Base-by-base conservation (phyloP, 2,888 invertebrate species). In the Phortica okadai region DNA sequence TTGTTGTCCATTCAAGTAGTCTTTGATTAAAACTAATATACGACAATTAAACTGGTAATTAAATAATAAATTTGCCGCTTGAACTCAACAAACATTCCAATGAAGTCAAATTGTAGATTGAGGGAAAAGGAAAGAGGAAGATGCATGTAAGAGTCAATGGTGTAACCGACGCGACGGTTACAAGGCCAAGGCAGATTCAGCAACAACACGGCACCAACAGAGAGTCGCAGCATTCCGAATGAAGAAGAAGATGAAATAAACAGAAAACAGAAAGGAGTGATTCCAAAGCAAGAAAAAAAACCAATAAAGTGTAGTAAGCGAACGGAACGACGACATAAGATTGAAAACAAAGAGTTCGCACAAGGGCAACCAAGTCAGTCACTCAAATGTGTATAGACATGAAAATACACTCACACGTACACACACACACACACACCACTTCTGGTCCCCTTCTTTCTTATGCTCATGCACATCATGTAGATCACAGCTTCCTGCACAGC, bases 291-390 rank as follows among this genome's bases (percentile, higher is more conserved):
- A 11, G 45, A 41, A 50, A 21, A 21, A 70, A 70, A 54, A 54
- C 70, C 70, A 70, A 70, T 70, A 70, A 70, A 70, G 14, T 50
- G 50, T 54, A 59, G 59, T 25, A 4, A 21, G 21, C 2, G 25
- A 59, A 54, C 50, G 33, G 14, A 54, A 50, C 42, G 44, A 69
- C 44, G 45, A 69, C 42, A 69, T 44, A 44, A 69, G 45, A 69
- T 69, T 69, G 25, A 45, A 70, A 70, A 70, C 70, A 70, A 70
- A 70, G 70, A 70, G 70, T 70, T 70, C 54, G 45, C 45, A 33
- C 70, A 70, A 70, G 70, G 70, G 70, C 70, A 70, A 70, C 25
- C 42, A 70, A 70, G 25, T 54, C 50, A 54, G 42, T 10, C 8
- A 21, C 21, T 70, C 54, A 33, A 54, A 25, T 54, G 54, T 25